Conservation (phyloP, 2,888 invertebrate genomes). For the Hartigia nigra region DNA sequence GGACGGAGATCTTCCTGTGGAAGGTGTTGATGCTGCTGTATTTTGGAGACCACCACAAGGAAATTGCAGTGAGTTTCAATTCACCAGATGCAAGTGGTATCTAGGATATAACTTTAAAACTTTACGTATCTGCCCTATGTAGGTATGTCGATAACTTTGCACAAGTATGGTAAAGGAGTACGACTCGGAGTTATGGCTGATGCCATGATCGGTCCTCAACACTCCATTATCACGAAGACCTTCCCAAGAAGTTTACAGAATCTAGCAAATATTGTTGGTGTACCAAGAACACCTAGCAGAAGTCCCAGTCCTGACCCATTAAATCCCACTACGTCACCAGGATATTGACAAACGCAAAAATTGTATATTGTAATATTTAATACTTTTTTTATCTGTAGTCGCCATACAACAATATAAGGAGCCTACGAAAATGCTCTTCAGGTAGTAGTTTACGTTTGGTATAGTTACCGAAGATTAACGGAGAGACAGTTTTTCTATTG, state of each 20-base stretch:
- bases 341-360: constrained; percentile 34
- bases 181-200: constrained; percentile 79
- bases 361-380: constrained; percentile 3
- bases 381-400: neutral
- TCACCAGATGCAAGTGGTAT: neutral
- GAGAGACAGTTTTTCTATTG: no score
- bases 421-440: neutral
- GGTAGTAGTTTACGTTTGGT: neutral
- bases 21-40: constrained; percentile 72
- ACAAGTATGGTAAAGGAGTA: constrained; percentile 75
- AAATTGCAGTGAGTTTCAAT: constrained; percentile 74
- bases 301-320: constrained; percentile 49
- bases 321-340: constrained; percentile 51
- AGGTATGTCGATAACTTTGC: constrained; percentile 80
- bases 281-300: constrained; percentile 43
- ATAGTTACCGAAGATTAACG: neutral
- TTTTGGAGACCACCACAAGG: constrained; percentile 83
- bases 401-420: neutral
- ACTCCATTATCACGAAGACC: constrained; percentile 62
- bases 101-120: neutral
- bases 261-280: constrained; percentile 53
- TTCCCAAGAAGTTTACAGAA: constrained; percentile 54
- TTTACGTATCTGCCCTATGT: constrained; percentile 22
- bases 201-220: constrained; percentile 75
- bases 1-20: constrained; percentile 74